Evolutionary conservation across 2,113 vertebrate species (phyloP), one percentile per base, ranked within the genome.

Genomic region (Fulica atra): DNA sequence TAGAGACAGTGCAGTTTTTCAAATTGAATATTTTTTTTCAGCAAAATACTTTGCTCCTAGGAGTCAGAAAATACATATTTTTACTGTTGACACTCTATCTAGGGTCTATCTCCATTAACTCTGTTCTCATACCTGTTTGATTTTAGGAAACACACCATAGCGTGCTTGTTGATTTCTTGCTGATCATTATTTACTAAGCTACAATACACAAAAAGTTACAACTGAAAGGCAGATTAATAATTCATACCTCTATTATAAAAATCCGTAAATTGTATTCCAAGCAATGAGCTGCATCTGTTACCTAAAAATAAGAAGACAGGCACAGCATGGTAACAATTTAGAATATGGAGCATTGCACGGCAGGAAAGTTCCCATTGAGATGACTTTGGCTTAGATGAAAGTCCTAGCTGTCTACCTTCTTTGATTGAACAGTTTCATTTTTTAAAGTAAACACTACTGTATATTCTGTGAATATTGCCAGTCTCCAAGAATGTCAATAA

Each of bases 231-330:
- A 94, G 64, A 97, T 97, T 96, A 97, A 97, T 97, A 97, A 96
- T 97, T 97, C 92, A 97, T 97, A 89, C 48, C 70, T 93, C 95
- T 89, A 97, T 97, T 97, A 95, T 89, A 94, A 94, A 97, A 97
- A 94, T 96, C 94, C 89, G 40, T 95, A 96, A 97, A 97, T 96
- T 95, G 94, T 95, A 95, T 96, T 97, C 95, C 87, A 93, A 96
- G 88, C 90, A 93, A 97, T 95, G 82, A 96, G 94, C 92, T 95
- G 95, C 90, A 96, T 97, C 94, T 96, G 96, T 96, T 97, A 93
- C 91, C 92, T 96, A 97, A 97, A 97, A 97, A 94, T 95, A 96
- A 96, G 96, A 94, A 93, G 96, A 96, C 96, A 94, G 80, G 87
- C 89, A 92, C 90, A 97, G 96, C 93, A 94, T 92, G 96, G 94